Conservation (phyloP, 2,888 invertebrate species). For the Cosmorhoe ocellata region DNA sequence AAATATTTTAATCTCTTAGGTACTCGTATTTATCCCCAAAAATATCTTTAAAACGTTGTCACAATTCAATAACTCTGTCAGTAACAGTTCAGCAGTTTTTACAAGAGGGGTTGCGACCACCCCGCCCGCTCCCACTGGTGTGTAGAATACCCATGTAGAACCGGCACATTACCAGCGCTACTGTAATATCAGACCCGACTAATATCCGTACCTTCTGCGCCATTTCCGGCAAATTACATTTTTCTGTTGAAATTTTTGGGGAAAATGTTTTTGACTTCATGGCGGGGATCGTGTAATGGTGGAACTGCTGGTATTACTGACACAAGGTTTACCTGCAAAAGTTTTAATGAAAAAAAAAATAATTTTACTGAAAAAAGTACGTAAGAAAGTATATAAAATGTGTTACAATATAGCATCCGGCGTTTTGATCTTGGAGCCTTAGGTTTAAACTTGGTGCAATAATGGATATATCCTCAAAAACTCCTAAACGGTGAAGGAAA, state of each 20-base stretch:
- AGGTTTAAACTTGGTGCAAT: no score
- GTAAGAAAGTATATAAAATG: no score
- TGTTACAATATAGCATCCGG: no score
- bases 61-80: neutral
- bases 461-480: no score
- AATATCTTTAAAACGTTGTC: neutral
- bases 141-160: slow-evolving; percentile 17
- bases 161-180: slow-evolving; percentile 7
- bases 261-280: slow-evolving; percentile 19
- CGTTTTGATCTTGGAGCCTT: no score
- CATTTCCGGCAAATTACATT: slow-evolving; percentile 20
- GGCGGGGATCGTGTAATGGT: slow-evolving; percentile 4
- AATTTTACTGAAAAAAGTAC: neutral
- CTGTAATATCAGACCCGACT: slow-evolving; percentile 13
- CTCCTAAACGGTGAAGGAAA: no score
- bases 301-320: slow-evolving; percentile 5
- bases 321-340: neutral
- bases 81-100: slow-evolving; percentile 5
- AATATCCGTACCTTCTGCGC: slow-evolving; percentile 9
- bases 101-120: neutral
- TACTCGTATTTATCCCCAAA: no score
- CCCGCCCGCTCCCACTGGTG: neutral
- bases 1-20: no score
- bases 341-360: slow-evolving; percentile 7
- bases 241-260: slow-evolving; percentile 12